These are phyloP conservation scores for Patagioenas fasciata DNA, from an alignment of 2,113 vertebrate genomes.

Conservation along the genomic window DNA sequence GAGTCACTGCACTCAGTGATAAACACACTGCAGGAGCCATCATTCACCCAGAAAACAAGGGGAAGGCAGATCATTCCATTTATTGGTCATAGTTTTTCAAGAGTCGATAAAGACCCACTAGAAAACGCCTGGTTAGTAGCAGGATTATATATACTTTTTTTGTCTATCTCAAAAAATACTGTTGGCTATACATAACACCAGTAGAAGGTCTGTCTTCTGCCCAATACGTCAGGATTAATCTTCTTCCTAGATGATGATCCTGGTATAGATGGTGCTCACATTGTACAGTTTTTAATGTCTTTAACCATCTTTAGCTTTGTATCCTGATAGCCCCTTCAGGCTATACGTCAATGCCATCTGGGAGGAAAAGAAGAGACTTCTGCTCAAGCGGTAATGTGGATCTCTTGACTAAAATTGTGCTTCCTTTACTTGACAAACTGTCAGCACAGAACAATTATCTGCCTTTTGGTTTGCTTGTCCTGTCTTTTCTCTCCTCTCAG, in stretches of 20 bases:
- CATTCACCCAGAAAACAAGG: constrained; percentile 21
- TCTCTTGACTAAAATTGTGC: constrained; percentile 30
- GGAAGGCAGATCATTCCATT: constrained; percentile 42
- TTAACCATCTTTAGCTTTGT: constrained; percentile 59
- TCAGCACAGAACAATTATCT: constrained; percentile 44
- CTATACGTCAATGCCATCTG: constrained; percentile 60
- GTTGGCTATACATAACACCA: neutral
- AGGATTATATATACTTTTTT: constrained; percentile 8
- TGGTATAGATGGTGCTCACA: neutral
- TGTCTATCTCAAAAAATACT: neutral
- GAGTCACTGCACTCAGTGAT: constrained; percentile 2
- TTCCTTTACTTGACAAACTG: constrained; percentile 38
- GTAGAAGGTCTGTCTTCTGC: neutral
- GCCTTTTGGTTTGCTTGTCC: neutral
- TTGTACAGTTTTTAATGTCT: constrained; percentile 56
- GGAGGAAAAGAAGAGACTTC: constrained; percentile 45
- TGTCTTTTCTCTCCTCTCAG: neutral
- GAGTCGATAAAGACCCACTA: constrained; percentile 14
- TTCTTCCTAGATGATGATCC: neutral
- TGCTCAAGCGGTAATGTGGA: neutral
- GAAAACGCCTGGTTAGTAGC: constrained; percentile 6
- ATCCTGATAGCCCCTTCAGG: constrained; percentile 58
- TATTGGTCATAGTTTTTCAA: constrained; percentile 47
- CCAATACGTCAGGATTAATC: constrained; percentile 7
- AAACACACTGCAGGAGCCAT: constrained; percentile 18